These are phyloP conservation scores for Tympanoctomys barrerae DNA, from an alignment of 2,797 vertebrate genomes.

Conservation along the genomic window DNA sequence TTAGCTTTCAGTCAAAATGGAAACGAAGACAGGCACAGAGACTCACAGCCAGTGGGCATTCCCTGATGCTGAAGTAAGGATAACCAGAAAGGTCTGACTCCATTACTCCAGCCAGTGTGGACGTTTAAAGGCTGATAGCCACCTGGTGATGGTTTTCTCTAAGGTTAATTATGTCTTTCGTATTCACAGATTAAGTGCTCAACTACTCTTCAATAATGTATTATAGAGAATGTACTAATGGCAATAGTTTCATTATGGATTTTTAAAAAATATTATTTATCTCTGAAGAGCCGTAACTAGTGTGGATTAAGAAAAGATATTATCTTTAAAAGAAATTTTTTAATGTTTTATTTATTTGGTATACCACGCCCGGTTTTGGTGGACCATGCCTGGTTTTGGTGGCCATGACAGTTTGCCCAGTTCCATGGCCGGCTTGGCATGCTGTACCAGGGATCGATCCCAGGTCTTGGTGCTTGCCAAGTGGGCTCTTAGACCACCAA, in stretches of 20 bases:
- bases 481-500: too few relatives aligned
- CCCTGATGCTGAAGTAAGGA: neutral
- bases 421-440: too few relatives aligned
- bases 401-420: too few relatives aligned
- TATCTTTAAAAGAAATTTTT: neutral
- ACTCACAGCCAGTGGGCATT: conserved; percentile 28
- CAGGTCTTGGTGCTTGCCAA: too few relatives aligned
- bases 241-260: neutral
- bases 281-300: conserved; percentile 3
- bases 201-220: neutral
- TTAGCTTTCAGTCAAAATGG: conserved; percentile 52
- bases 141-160: conserved; percentile 15
- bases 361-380: too few relatives aligned
- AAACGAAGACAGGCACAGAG: neutral
- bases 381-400: too few relatives aligned
- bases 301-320: conserved; percentile 19
- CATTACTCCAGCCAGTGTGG: neutral
- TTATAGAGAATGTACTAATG: neutral
- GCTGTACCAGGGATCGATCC: too few relatives aligned
- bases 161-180: neutral
- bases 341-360: too few relatives aligned
- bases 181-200: conserved; percentile 23
- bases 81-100: neutral
- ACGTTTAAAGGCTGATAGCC: neutral
- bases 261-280: conserved; percentile 23